Base-by-base conservation (phyloP, 2,113 vertebrate species). In the Anarrhichthys ocellatus region DNA sequence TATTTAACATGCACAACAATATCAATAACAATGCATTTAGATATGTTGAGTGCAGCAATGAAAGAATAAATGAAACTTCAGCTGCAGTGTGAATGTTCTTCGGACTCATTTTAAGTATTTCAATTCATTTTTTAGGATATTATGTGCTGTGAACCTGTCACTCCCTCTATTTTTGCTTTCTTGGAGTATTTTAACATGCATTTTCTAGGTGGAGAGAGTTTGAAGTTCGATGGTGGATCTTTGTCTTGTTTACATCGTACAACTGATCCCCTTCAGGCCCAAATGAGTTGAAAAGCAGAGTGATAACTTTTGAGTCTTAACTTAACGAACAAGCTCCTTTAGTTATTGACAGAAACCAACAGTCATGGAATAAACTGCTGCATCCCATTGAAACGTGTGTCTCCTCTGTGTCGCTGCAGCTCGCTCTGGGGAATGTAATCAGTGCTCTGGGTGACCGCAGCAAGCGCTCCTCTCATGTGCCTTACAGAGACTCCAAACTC, bases 401-500 rank as follows among this genome's bases (percentile, higher is more conserved):
- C 6, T 48, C 17, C 7, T 48, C 20, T 83, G 34, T 34, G 32
- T 68, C 27, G 20, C 88, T 81, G 42, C 71, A 99, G 98, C 88
- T 99, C 78, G 98, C 98, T 62, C 95, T 99, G 92, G 98, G 98
- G 87, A 99, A 99, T 81, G 98, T 99, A 44, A 99, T 99, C 93
- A 99, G 98, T 83, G 98, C 98, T 32, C 76, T 99, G 90, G 98
- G 98, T 58, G 98, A 99, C 90, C 95, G 97, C 79, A 97, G 96
- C 93, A 99, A 98, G 91, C 96, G 96, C 54, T 91, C 96, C 18
- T 97, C 97, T 46, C 98, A 99, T 0, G 98, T 99, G 76, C 98
- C 98, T 81, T 99, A 99, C 79, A 94, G 98, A 91, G 98, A 99
- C 87, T 99, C 98, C 87, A 99, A 99, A 88, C 95, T 99, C 87